Conservation (phyloP, 1,140 invertebrate genomes). For the Leguminivora glycinivorella region DNA sequence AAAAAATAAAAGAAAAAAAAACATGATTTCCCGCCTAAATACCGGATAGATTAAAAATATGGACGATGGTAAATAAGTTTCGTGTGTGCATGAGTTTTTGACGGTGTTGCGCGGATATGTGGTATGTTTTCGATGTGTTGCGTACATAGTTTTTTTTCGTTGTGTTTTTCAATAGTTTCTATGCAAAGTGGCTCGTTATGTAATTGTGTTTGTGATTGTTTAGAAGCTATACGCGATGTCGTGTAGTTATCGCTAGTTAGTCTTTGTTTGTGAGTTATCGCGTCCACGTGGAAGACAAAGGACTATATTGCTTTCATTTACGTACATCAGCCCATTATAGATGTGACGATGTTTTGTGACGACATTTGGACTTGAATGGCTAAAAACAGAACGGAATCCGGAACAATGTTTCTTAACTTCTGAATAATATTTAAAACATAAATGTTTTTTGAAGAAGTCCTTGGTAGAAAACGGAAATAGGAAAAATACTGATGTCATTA, state of each 20-base stretch:
- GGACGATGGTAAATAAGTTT: conserved; percentile 67
- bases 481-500: background rate
- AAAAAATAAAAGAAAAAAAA: conserved; percentile 44
- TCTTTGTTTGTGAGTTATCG: background rate
- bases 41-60: conserved; percentile 53
- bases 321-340: background rate
- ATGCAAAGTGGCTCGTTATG: conserved; percentile 31
- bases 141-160: background rate
- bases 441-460: no score
- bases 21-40: conserved; percentile 60
- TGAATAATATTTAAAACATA: no score
- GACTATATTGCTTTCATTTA: background rate
- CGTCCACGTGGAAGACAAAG: background rate
- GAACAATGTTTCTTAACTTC: background rate
- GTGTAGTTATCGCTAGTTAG: background rate
- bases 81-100: conserved; percentile 50
- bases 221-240: conserved; percentile 3
- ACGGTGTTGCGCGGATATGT: conserved; percentile 8
- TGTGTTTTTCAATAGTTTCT: conserved; percentile 31
- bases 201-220: conserved; percentile 36
- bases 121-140: conserved; percentile 25
- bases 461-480: no score
- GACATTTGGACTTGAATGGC: background rate
- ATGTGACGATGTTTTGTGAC: conserved; percentile 6
- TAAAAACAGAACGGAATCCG: background rate